Evolutionary conservation across 2,888 invertebrate species (phyloP).

Genomic region (Caenorhabditis japonica): DNA sequence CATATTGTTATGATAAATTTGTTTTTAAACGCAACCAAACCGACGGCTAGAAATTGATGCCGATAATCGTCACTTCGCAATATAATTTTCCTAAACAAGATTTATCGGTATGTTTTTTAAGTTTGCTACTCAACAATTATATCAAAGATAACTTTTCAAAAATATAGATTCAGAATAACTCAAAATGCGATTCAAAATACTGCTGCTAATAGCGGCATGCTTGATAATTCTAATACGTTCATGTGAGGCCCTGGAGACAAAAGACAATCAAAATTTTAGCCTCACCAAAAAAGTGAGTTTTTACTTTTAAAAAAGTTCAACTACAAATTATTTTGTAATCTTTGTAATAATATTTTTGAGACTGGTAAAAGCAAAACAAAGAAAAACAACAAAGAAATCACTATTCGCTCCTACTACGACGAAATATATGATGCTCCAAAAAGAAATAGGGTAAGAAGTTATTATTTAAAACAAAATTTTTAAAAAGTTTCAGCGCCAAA

Average conservation of each 20-base stretch:
- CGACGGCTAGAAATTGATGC: not conserved
- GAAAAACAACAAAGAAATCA: not conserved
- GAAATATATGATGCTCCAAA: not conserved
- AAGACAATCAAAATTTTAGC: too few species aligned
- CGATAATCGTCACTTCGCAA: not conserved
- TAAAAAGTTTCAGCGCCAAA: not conserved
- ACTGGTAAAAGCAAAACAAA: not conserved
- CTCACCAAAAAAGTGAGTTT: too few species aligned
- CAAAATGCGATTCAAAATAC: conserved; percentile 5
- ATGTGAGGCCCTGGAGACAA: not conserved
- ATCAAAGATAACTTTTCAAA: not conserved
- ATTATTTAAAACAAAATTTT: not conserved
- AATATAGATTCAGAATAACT: not conserved
- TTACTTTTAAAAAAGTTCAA: not conserved
- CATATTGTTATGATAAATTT: not conserved
- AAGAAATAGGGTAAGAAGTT: not conserved
- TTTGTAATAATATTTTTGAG: not conserved
- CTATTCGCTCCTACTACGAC: not conserved
- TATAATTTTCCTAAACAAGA: not conserved
- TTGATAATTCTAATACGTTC: not conserved
- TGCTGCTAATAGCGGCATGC: not conserved
- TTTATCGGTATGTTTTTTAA: not conserved
- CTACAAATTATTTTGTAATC: not conserved
- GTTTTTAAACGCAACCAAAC: not conserved
- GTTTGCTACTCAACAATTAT: not conserved